A percentile compares a stretch with the other conserved stretches of the same genome.
Conservation (phyloP, 2,888 invertebrate species). For the Phengaris arion region DNA sequence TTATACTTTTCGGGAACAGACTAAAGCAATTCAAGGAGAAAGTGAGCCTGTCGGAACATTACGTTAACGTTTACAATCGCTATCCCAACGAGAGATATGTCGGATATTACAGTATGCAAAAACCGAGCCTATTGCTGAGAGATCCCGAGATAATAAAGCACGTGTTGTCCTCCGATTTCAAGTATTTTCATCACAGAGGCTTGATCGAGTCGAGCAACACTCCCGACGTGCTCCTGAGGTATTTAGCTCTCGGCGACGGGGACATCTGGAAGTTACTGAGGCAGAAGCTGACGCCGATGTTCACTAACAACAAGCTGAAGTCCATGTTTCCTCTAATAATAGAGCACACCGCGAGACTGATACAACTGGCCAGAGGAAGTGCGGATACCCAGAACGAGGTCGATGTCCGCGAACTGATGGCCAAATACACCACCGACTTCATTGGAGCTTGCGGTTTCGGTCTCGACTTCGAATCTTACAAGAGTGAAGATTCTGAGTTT, state of each 20-base stretch:
- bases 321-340: conserved; percentile 64
- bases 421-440: conserved; percentile 52
- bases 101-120: conserved; percentile 55
- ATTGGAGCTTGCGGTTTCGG: conserved; percentile 56
- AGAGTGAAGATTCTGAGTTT: conserved; percentile 49
- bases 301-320: conserved; percentile 60
- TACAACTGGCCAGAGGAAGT: conserved; percentile 39
- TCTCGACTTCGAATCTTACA: conserved; percentile 47
- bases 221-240: conserved; percentile 48
- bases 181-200: conserved; percentile 48
- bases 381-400: conserved; percentile 5
- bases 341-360: conserved; percentile 56
- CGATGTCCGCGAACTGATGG: conserved; percentile 50
- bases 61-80: conserved; percentile 1
- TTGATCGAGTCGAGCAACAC: neutral
- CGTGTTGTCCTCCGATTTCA: conserved; percentile 55
- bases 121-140: conserved; percentile 55
- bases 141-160: conserved; percentile 54
- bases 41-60: conserved; percentile 32
- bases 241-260: conserved; percentile 57
- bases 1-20: conserved; percentile 35
- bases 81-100: conserved; percentile 48
- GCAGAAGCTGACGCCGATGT: conserved; percentile 60
- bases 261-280: conserved; percentile 61
- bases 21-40: conserved; percentile 34